A percentile compares a stretch with the other conserved stretches of the same genome.
Evolutionary conservation across 2,888 invertebrate genomes (phyloP).

Genomic region (Pegoplata infirma): DNA sequence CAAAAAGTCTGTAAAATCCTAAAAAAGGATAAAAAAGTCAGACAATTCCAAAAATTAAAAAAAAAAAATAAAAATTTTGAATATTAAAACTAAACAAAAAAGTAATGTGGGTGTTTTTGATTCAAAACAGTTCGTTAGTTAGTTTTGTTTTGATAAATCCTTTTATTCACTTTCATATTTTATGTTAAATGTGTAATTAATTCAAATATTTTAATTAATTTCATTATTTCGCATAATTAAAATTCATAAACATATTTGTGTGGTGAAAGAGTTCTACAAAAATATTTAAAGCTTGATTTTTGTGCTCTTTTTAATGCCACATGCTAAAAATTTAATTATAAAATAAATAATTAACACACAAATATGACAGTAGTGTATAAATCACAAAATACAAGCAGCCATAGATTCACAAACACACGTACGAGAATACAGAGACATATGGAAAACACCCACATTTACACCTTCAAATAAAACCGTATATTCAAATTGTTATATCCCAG

Average conservation of each 20-base stretch:
- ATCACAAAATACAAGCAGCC: background rate
- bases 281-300: constrained; percentile 30
- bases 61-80: no score
- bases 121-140: no score
- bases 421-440: no score
- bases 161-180: background rate
- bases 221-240: constrained; percentile 53
- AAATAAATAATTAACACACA: constrained; percentile 54
- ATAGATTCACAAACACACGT: background rate
- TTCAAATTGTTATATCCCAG: background rate
- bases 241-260: constrained; percentile 55
- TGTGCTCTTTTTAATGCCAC: constrained; percentile 23
- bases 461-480: background rate
- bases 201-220: constrained; percentile 59
- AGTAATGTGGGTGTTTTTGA: no score
- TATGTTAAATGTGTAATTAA: constrained; percentile 49
- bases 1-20: no score
- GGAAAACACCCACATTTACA: background rate
- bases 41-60: no score
- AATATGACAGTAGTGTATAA: background rate
- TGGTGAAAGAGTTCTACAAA: constrained; percentile 8
- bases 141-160: background rate
- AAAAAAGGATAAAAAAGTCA: no score
- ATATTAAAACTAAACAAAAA: constrained; percentile 5
- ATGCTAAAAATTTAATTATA: constrained; percentile 55